Evolutionary conservation across 2,888 invertebrate species (phyloP).

Genomic region (Automeris io): DNA sequence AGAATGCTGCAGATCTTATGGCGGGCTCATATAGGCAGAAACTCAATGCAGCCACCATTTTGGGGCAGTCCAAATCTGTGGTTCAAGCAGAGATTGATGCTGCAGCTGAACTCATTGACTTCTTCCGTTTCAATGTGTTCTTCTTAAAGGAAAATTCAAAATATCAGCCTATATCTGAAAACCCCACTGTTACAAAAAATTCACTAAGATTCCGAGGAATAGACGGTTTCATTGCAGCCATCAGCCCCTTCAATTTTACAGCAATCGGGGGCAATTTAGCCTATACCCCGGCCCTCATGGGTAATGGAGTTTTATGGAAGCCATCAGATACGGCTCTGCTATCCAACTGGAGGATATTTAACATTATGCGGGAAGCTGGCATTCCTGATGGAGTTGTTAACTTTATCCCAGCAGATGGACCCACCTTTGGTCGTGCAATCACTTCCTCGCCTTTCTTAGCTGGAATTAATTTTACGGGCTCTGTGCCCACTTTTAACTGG

Average conservation of each 20-base stretch:
- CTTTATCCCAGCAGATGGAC: constrained; percentile 97
- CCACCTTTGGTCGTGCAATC: constrained; percentile 94
- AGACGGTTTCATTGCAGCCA: constrained; percentile 98
- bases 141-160: constrained; percentile 90
- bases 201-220: constrained; percentile 92
- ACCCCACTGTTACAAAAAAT: constrained; percentile 86
- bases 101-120: constrained; percentile 96
- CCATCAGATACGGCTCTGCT: constrained; percentile 98
- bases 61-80: constrained; percentile 97
- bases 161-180: constrained; percentile 94
- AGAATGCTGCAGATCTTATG: constrained; percentile 93
- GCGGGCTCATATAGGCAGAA: constrained; percentile 91
- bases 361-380: constrained; percentile 96
- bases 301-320: constrained; percentile 98
- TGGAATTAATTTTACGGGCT: constrained; percentile 98
- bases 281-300: constrained; percentile 93
- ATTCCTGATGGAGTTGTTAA: constrained; percentile 97
- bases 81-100: constrained; percentile 99
- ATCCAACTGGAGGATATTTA: constrained; percentile 95
- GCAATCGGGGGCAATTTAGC: constrained; percentile 98
- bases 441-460: constrained; percentile 90
- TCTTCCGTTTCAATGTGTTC: constrained; percentile 90
- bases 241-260: constrained; percentile 99
- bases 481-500: constrained; percentile 95
- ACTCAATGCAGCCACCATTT: constrained; percentile 96